phyloP scores from a whole-genome alignment of 37 sponge, comb jelly and placozoan species.

The Tethya wilhelma region DNA sequence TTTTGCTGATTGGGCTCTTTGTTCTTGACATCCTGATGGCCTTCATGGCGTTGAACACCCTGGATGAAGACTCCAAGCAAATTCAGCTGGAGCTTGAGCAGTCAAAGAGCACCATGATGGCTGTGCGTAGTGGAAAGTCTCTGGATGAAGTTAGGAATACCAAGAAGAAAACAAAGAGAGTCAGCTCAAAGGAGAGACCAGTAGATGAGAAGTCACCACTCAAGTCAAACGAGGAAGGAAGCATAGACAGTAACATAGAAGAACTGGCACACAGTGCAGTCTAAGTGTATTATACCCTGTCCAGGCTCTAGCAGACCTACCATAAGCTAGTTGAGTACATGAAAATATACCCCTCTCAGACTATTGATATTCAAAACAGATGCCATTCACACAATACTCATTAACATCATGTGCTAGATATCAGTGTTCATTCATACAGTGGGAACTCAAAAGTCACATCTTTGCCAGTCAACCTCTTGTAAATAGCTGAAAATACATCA shows the following conservation, averaged over 20 bases:
- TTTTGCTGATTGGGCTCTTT: constrained; percentile 23
- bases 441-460: constrained; percentile 97
- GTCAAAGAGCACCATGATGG: constrained; percentile 1
- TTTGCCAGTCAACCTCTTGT: constrained; percentile 98
- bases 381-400: not conserved
- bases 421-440: constrained; percentile 33
- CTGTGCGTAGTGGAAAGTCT: constrained; percentile 25
- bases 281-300: too few species aligned
- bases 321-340: too few species aligned
- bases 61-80: not conserved
- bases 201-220: constrained; percentile 8
- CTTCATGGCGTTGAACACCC: constrained; percentile 20
- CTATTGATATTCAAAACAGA: not conserved
- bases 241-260: too few species aligned
- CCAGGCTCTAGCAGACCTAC: too few species aligned
- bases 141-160: not conserved
- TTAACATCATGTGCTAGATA: not conserved
- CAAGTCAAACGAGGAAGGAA: not conserved
- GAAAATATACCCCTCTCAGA: too few species aligned
- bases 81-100: constrained; percentile 3
- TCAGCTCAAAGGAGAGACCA: too few species aligned
- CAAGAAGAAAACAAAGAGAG: not conserved
- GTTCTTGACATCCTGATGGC: constrained; percentile 51
- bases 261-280: too few species aligned
- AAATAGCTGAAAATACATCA: constrained; percentile 89